Evolutionary conservation across 2,797 vertebrate species (phyloP).

Genomic region (Lerista edwardsae): DNA sequence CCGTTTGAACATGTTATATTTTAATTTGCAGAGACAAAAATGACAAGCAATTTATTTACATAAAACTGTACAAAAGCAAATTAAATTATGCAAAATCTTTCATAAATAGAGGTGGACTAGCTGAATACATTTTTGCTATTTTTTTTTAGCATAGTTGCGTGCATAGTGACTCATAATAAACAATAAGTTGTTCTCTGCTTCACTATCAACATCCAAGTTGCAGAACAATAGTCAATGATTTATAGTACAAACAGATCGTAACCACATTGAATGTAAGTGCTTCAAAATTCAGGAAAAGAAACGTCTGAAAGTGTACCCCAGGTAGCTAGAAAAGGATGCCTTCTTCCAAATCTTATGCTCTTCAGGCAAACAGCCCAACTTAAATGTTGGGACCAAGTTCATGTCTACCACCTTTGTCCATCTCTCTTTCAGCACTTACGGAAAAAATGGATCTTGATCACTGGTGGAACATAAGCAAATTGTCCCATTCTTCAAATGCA

Average conservation of each 20-base stretch:
- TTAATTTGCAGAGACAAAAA: conserved; percentile 99
- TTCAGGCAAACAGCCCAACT: conserved; percentile 45
- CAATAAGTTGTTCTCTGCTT: conserved; percentile 95
- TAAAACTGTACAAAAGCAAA: conserved; percentile 99
- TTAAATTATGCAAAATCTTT: conserved; percentile 99
- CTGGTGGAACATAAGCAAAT: conserved; percentile 35
- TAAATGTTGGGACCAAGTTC: conserved; percentile 26
- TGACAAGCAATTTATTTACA: conserved; percentile 99
- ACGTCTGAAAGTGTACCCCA: conserved; percentile 85
- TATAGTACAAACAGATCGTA: conserved; percentile 94
- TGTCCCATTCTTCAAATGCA: conserved; percentile 34
- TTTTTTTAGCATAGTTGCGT: conserved; percentile 96
- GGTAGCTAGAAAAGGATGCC: conserved; percentile 70
- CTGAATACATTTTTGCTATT: conserved; percentile 94
- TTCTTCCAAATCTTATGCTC: conserved; percentile 50
- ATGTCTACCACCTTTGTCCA: conserved; percentile 53
- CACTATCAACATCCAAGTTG: conserved; percentile 99
- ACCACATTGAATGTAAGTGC: conserved; percentile 91
- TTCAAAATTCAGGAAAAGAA: conserved; percentile 82
- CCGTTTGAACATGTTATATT: conserved; percentile 97
- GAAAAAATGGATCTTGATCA: conserved; percentile 50
- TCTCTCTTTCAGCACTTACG: conserved; percentile 46
- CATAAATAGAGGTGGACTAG: conserved; percentile 99
- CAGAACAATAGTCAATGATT: conserved; percentile 98
- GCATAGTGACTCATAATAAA: conserved; percentile 99